Evolutionary conservation across 2,888 invertebrate genomes (phyloP), one percentile per base, ranked within the genome.

Genomic region (Venustoraphidia nigricollis): DNA sequence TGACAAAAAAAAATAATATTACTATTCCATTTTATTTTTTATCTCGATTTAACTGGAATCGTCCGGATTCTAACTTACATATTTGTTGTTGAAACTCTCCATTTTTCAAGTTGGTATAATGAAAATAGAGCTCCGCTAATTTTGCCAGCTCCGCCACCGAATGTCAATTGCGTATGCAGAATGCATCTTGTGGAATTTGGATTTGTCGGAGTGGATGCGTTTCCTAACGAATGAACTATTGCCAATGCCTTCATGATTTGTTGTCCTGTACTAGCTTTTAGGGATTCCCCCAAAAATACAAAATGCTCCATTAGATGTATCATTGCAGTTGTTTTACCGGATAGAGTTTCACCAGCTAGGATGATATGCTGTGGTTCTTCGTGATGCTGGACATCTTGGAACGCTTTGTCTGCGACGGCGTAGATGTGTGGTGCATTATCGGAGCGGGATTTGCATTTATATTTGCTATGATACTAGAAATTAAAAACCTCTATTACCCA

Each of bases 401-500:
- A 92, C 36, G 91, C 89, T 52, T 86, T 81, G 61, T 93, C 92
- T 9, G 90, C 92, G 17, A 92, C 82, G 3, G 88, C 79, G 63
- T 84, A 94, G 56, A 93, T 83, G 60, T 94, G 94, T 0, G 94
- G 92, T 37, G 83, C 81, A 62, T 92, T 89, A 62, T 92, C 90
- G 3, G 88, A 90, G 54, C 89, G 78, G 0, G 88, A 86, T 67
- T 90, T 91, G 61, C 77, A 84, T 60, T 78, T 77, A 61, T 92
- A 92, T 66, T 82, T 84, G 55, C 73, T 70, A 59, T 90, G 87
- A 57, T 77, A 76, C 88, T 91, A 67, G 45, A 73, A 73, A 27
- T n/a, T n/a, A n/a, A n/a, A n/a, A n/a, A n/a, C n/a, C n/a, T n/a
- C n/a, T n/a, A n/a, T n/a, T n/a, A n/a, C n/a, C n/a, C n/a, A n/a